phyloP scores from a whole-genome alignment of 1,140 invertebrate species.

The Euglossa dilemma region DNA sequence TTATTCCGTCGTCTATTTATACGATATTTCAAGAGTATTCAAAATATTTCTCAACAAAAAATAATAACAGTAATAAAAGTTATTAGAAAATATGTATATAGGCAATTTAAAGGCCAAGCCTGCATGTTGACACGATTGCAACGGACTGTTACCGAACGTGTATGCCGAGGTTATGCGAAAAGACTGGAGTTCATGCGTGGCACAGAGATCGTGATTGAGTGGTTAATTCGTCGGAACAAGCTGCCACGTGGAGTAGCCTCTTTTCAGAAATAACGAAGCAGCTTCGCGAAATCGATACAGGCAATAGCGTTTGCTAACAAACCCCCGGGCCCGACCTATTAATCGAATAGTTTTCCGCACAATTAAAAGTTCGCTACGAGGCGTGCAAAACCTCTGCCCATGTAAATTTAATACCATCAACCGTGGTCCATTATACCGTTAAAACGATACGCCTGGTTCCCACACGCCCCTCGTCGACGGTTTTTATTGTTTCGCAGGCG shows the following conservation, averaged over 20 bases:
- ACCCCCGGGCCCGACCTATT: conserved; percentile 56
- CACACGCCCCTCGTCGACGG: not conserved
- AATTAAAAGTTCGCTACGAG: conserved; percentile 63
- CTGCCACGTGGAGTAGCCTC: not conserved
- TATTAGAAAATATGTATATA: too few species aligned
- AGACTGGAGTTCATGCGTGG: too few species aligned
- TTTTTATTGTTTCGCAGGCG: conserved; percentile 54
- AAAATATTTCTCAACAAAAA: too few species aligned
- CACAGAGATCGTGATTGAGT: too few species aligned
- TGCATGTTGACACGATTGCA: too few species aligned
- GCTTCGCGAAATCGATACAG: conserved; percentile 40
- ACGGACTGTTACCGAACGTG: too few species aligned
- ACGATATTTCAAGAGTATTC: too few species aligned
- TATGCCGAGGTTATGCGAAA: too few species aligned
- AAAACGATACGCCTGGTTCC: conserved; percentile 48
- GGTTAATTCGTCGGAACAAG: too few species aligned
- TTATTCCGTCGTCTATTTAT: too few species aligned
- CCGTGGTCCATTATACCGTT: conserved; percentile 56
- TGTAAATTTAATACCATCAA: conserved; percentile 61
- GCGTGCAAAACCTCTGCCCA: conserved; percentile 40
- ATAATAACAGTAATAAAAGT: too few species aligned
- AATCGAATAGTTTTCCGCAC: conserved; percentile 70
- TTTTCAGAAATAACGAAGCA: conserved; percentile 35
- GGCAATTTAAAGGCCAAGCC: too few species aligned
- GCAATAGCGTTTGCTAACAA: conserved; percentile 39